These are phyloP conservation scores for Murina feae DNA, from an alignment of 2,113 vertebrate species.

Conservation along the genomic window DNA sequence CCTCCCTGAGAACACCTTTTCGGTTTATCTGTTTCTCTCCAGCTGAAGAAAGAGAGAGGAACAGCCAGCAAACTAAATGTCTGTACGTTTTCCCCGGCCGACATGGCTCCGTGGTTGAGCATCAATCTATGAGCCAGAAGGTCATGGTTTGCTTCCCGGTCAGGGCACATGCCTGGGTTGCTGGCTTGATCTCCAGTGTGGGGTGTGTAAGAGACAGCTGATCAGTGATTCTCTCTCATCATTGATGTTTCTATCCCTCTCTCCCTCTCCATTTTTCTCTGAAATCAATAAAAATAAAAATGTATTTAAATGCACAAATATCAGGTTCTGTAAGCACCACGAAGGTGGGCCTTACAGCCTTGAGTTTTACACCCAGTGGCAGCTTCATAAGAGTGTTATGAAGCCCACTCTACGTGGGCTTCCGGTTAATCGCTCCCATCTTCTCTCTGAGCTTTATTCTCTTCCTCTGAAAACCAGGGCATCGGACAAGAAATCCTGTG, in stretches of 20 bases:
- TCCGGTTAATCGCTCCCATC: not conserved
- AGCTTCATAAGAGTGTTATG: not conserved
- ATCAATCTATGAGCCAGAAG: too few species aligned
- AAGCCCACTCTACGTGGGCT: not conserved
- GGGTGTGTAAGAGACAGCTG: too few species aligned
- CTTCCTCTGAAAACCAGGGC: not conserved
- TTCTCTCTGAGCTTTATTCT: not conserved
- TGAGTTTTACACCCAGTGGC: not conserved
- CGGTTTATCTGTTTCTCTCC: not conserved
- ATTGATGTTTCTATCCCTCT: too few species aligned
- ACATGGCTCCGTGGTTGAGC: too few species aligned
- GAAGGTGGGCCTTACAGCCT: not conserved
- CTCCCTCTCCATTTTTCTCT: too few species aligned
- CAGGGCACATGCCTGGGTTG: too few species aligned
- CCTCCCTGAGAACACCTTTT: conserved; percentile 2
- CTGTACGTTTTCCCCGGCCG: too few species aligned
- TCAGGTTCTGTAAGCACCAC: not conserved
- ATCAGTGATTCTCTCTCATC: too few species aligned
- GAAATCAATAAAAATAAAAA: too few species aligned
- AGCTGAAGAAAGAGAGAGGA: conserved; percentile 58
- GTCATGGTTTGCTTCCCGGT: too few species aligned
- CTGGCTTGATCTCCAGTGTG: too few species aligned
- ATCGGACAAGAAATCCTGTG: not conserved
- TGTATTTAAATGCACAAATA: not conserved
- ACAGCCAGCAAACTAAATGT: not conserved